A percentile compares a stretch with the other conserved stretches of the same genome.
Evolutionary conservation across 2,797 vertebrate species (phyloP).

Genomic region (Sarcophilus harrisii): DNA sequence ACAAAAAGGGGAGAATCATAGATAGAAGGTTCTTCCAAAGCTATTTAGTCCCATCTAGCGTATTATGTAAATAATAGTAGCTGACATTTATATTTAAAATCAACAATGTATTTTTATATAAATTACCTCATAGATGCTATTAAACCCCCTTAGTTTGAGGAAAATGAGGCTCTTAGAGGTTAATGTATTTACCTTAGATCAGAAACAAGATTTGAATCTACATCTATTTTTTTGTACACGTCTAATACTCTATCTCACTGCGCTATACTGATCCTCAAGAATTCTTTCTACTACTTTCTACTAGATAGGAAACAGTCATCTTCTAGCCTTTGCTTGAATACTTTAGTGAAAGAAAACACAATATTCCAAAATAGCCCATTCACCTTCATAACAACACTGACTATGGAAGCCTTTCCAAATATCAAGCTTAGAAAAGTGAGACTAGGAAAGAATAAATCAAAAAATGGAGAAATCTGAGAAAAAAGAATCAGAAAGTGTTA

Average conservation of each 20-base stretch:
- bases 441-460: constrained; percentile 57
- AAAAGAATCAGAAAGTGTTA: constrained; percentile 54
- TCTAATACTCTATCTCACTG: background rate
- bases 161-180: background rate
- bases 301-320: background rate
- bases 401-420: background rate
- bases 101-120: background rate
- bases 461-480: constrained; percentile 51
- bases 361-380: background rate
- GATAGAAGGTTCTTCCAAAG: background rate
- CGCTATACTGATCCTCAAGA: background rate
- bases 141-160: background rate
- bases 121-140: background rate
- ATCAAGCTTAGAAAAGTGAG: constrained; percentile 51
- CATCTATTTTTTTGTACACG: background rate
- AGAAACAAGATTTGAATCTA: background rate
- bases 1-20: background rate
- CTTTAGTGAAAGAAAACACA: background rate
- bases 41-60: background rate
- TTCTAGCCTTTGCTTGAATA: background rate
- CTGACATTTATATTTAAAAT: background rate
- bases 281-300: background rate
- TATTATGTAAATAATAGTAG: background rate
- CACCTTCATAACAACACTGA: background rate
- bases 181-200: background rate